A percentile compares a stretch with the other conserved stretches of the same genome.
phyloP scores from a whole-genome alignment of 2,113 vertebrate species.

The Ictalurus punctatus region DNA sequence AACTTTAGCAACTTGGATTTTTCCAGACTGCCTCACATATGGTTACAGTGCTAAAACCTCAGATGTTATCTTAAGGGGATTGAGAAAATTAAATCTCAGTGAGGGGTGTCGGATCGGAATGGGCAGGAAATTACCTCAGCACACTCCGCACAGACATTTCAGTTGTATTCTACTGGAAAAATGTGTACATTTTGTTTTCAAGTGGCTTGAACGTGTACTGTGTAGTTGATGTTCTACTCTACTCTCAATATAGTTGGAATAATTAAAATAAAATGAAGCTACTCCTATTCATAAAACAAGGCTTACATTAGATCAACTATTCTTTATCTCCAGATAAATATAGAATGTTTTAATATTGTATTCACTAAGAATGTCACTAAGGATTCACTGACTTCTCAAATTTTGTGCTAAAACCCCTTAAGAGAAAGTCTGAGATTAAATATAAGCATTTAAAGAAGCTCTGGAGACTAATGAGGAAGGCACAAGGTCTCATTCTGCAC shows the following conservation, averaged over 20 bases:
- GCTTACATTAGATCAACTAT: background rate
- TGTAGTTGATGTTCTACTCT: background rate
- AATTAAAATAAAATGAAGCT: background rate
- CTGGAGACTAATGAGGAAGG: background rate
- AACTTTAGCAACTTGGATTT: background rate
- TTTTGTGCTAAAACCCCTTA: background rate
- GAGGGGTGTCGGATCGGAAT: slow-evolving; percentile 11
- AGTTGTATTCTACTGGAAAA: background rate
- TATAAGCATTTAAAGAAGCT: background rate
- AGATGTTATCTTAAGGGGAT: slow-evolving; percentile 16
- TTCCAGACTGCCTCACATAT: background rate
- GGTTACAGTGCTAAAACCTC: slow-evolving; percentile 17
- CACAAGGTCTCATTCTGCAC: background rate
- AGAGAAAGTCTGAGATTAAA: background rate
- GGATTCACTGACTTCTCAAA: background rate
- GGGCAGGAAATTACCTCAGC: slow-evolving; percentile 17
- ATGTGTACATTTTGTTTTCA: background rate
- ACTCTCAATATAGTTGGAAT: background rate
- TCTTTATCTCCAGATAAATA: background rate
- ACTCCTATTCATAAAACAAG: background rate
- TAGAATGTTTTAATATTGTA: background rate
- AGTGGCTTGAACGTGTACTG: background rate
- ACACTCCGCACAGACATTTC: slow-evolving; percentile 2
- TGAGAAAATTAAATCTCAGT: slow-evolving; percentile 30
- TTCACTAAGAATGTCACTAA: too few relatives aligned